Evolutionary conservation across 2,113 vertebrate genomes (phyloP).

Genomic region (Mirounga angustirostris): DNA sequence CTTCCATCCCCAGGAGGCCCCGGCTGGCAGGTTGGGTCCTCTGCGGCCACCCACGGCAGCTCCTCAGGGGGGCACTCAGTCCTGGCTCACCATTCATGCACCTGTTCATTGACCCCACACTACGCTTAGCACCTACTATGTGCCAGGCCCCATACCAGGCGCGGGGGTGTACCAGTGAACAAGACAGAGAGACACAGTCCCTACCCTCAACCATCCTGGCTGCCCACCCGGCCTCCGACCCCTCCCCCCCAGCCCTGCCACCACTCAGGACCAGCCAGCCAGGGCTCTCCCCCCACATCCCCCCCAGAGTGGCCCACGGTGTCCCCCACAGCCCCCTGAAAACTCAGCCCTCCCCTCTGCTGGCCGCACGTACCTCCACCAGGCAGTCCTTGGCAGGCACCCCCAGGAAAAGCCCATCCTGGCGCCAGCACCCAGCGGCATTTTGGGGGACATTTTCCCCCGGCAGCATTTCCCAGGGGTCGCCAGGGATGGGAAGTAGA

Average conservation of each 20-base stretch:
- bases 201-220: background rate
- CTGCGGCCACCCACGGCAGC: background rate
- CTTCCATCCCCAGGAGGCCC: background rate
- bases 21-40: background rate
- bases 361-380: background rate
- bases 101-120: background rate
- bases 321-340: background rate
- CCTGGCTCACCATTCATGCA: background rate
- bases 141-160: no score
- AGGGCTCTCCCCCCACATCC: rapidly evolving
- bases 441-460: background rate
- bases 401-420: slow-evolving; percentile 35
- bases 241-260: background rate
- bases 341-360: background rate
- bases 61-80: background rate
- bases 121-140: background rate
- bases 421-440: background rate
- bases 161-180: background rate
- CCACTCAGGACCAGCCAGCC: background rate
- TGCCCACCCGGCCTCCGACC: rapidly evolving
- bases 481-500: background rate
- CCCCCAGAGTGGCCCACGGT: rapidly evolving
- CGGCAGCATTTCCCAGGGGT: background rate
- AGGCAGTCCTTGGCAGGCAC: background rate
- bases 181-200: background rate